Base-by-base conservation (phyloP, 2,888 invertebrate species). In the Exocentrus adspersus region DNA sequence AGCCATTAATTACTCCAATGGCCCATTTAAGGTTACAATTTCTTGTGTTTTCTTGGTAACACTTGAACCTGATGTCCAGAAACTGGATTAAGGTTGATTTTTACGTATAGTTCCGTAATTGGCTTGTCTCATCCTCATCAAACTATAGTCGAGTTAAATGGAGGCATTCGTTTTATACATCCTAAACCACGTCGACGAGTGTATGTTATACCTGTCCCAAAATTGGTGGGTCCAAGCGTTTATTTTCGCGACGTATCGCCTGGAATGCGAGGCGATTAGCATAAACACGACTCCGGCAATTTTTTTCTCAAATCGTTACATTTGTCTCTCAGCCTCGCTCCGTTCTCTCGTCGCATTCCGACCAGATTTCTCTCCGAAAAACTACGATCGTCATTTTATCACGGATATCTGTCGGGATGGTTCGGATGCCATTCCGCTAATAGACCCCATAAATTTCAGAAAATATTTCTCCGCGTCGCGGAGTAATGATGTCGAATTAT, bases 221-320 rank as follows among this genome's bases (percentile, higher is more conserved):
- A 64, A 56, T 64, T 46, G 64, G 64, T 61, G 64, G n/a, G 61
- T 64, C 61, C 43, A 61, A 45, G 46, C 57, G 52, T 50, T 58
- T 57, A n/a, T n/a, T 64, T 64, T 61, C 57, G n/a, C 54, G 37
- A 16, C 45, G 32, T 51, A 58, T 53, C 53, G 61, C 62, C 52
- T 48, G 62, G 69, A 69, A 68, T 66, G 68, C 51, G 69, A 66
- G 67, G 65, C 69, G 64, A 71, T 71, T 66, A 65, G 63, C 69
- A 71, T 71, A 68, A 67, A 69, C 67, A 68, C 65, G 68, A 60
- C 64, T 61, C 52, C 53, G 61, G 60, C 53, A 60, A 64, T 69
- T 71, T 71, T 69, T 63, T 69, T 30, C n/a, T n/a, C n/a, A n/a
- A n/a, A 65, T 65, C 63, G 66, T 65, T 66, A 69, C 64, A 62